Conservation (phyloP, 2,797 vertebrate species). For the Pseudochromis fuscus region DNA sequence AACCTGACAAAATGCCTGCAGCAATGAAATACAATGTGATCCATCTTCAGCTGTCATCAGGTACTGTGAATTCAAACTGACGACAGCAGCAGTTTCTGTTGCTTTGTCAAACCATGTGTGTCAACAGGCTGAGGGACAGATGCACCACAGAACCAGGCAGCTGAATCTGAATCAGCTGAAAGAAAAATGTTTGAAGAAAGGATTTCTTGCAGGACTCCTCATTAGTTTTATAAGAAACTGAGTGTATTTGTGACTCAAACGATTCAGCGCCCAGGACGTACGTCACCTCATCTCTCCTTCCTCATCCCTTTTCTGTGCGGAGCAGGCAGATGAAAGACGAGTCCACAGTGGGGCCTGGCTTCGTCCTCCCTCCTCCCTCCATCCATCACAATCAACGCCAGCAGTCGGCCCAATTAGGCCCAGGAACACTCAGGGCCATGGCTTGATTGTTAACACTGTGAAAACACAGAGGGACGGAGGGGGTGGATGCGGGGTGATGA, state of each 20-base stretch:
- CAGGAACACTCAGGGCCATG: slow-evolving; percentile 82
- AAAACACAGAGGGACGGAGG: slow-evolving; percentile 69
- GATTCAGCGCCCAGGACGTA: slow-evolving; percentile 16
- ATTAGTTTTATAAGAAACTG: not conserved
- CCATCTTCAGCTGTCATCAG: too few species aligned
- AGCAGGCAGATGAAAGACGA: slow-evolving; percentile 77
- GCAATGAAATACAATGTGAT: not conserved
- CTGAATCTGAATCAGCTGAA: too few species aligned
- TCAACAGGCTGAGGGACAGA: too few species aligned
- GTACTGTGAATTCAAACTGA: too few species aligned
- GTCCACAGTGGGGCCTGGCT: slow-evolving; percentile 55
- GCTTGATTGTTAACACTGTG: slow-evolving; percentile 83
- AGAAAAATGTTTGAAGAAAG: too few species aligned
- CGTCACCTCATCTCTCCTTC: slow-evolving; percentile 33
- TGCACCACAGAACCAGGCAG: too few species aligned
- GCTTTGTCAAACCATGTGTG: too few species aligned
- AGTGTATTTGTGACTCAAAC: not conserved
- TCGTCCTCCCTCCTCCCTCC: slow-evolving; percentile 49
- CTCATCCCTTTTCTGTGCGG: slow-evolving; percentile 28
- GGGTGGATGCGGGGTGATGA: slow-evolving; percentile 58
- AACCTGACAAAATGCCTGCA: not conserved
- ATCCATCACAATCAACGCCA: slow-evolving; percentile 86
- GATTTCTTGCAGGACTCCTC: too few species aligned
- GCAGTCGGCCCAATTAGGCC: slow-evolving; percentile 81
- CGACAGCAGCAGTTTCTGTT: too few species aligned